Conservation (phyloP, 2,888 invertebrate genomes). For the Watsonalla cultraria region DNA sequence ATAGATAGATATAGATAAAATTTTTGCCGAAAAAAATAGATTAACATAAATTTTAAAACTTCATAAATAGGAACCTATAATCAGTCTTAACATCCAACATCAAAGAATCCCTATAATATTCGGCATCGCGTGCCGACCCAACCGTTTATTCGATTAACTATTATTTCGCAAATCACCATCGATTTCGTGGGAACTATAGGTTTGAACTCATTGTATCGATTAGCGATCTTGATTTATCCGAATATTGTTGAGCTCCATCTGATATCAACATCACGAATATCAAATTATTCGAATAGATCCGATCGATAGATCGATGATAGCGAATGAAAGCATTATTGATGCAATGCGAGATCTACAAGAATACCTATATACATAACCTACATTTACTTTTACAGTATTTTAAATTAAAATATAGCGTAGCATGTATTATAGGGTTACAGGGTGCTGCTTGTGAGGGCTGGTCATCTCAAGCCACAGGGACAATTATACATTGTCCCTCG, state of each 20-base stretch:
- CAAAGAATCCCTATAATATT: slow-evolving; percentile 1
- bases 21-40: too few relatives aligned
- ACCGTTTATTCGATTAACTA: slow-evolving; percentile 20
- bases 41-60: too few relatives aligned
- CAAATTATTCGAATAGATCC: slow-evolving; percentile 18
- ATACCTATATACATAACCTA: too few relatives aligned
- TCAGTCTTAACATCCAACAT: neutral
- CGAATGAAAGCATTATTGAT: slow-evolving; percentile 2
- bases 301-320: slow-evolving; percentile 7
- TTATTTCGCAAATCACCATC: slow-evolving; percentile 43
- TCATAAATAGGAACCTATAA: neutral
- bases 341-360: neutral
- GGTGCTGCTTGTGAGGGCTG: too few relatives aligned
- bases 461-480: too few relatives aligned
- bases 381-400: too few relatives aligned
- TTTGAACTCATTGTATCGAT: slow-evolving; percentile 47
- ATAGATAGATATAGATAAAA: too few relatives aligned
- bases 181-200: slow-evolving; percentile 57
- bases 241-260: slow-evolving; percentile 44
- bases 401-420: too few relatives aligned
- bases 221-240: slow-evolving; percentile 46
- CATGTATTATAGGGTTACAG: too few relatives aligned
- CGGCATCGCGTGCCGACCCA: slow-evolving; percentile 21
- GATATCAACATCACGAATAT: slow-evolving; percentile 49
- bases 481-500: too few relatives aligned